Conservation (phyloP, 2,113 vertebrate genomes). For the Oncorhynchus kisutch region DNA sequence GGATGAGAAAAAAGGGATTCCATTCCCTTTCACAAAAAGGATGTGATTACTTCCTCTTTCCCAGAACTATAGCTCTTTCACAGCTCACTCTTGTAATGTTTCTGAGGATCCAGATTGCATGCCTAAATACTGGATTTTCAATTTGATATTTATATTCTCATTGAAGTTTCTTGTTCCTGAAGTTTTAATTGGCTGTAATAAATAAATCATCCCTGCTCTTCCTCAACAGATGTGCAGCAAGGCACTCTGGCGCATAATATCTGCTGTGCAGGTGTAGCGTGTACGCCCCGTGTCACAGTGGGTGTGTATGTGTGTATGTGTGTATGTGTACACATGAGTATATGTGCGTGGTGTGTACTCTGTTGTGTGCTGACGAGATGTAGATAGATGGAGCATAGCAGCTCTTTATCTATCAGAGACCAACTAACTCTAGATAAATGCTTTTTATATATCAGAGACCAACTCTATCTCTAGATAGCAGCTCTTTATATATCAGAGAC, state of each 20-base stretch:
- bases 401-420: no score
- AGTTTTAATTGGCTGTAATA: conserved; percentile 80
- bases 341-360: no score
- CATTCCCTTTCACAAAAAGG: conserved; percentile 59
- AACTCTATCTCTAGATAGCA: no score
- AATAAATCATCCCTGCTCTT: conserved; percentile 76
- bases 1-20: conserved; percentile 56
- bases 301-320: conserved; percentile 45
- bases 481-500: no score
- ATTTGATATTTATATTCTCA: conserved; percentile 79
- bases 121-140: conserved; percentile 72
- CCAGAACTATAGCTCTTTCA: conserved; percentile 41
- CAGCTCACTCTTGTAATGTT: conserved; percentile 16
- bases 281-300: no score
- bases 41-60: conserved; percentile 68
- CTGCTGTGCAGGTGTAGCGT: conserved; percentile 58
- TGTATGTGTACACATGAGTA: neutral
- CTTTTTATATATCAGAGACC: no score
- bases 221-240: conserved; percentile 74
- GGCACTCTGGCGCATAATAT: conserved; percentile 63
- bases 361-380: no score
- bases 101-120: conserved; percentile 68
- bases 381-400: no score
- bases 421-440: no score
- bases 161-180: conserved; percentile 78